Evolutionary conservation across 2,888 invertebrate species (phyloP), one percentile per base, ranked within the genome.

Genomic region (Thalpophila matura): DNA sequence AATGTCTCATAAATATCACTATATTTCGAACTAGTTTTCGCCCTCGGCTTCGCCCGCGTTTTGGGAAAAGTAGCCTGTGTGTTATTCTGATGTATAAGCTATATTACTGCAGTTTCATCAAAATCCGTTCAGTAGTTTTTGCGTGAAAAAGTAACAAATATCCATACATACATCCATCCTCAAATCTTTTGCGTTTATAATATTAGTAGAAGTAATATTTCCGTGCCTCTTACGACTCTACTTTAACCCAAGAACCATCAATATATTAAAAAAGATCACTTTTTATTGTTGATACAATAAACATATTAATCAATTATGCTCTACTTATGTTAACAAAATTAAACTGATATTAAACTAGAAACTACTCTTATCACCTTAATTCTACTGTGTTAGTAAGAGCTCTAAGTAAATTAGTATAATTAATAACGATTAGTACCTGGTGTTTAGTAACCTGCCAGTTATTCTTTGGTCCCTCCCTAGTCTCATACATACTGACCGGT

Each of bases 401-500:
- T 33, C 55, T 63, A 71, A 66, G 53, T 62, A 80, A 84, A 89
- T 90, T 90, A 91, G 90, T 91, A 81, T 77, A 89, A 72, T 72
- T 83, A 89, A 81, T 87, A 77, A 79, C 79, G 80, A 93, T 94
- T 86, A 94, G 93, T 93, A 95, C 95, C 95, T 95, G 95, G 82
- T 95, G 95, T 93, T 95, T 95, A 91, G 95, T 95, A 92, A 95
- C 93, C 91, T 96, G 96, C 91, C 96, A 95, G 87, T 96, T 95
- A 92, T 93, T 93, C 89, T 92, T 95, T 77, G 95, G 94, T 66
- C 97, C 97, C 93, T 98, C 96, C 79, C 98, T 96, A 74, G 97
- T 96, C 91, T 98, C 98, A 91, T 97, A 98, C 98, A 98, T 98
- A 92, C 98, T 98, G 79, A 97, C 97, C 80, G 98, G 98, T 83